Evolutionary conservation across 2,113 vertebrate species (phyloP).

Genomic region (Syngnathus typhle): DNA sequence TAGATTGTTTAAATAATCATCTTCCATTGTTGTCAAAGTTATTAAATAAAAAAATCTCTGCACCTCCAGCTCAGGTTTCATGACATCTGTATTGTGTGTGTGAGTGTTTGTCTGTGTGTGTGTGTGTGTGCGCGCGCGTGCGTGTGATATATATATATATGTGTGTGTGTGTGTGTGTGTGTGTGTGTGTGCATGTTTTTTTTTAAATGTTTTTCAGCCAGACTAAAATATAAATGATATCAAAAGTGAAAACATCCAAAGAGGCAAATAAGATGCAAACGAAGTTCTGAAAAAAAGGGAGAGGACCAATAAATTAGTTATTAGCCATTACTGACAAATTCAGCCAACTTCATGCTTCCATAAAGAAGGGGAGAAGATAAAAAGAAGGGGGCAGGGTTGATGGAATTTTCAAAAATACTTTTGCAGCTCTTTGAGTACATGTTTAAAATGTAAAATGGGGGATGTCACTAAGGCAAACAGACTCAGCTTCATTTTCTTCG

Average conservation of each 20-base stretch:
- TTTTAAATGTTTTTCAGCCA: slow-evolving; percentile 14
- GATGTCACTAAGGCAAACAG: slow-evolving; percentile 10
- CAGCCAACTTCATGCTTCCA: slow-evolving; percentile 46
- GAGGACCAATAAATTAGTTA: slow-evolving; percentile 64
- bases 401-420: slow-evolving; percentile 23
- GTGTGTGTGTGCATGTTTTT: too few relatives aligned
- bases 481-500: slow-evolving; percentile 6
- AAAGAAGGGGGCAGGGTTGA: not conserved
- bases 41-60: too few relatives aligned
- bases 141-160: too few relatives aligned
- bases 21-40: too few relatives aligned
- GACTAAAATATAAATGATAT: slow-evolving; percentile 42
- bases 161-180: too few relatives aligned
- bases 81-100: too few relatives aligned
- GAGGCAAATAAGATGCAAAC: slow-evolving; percentile 58
- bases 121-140: too few relatives aligned
- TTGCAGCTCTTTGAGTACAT: slow-evolving; percentile 44
- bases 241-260: slow-evolving; percentile 58
- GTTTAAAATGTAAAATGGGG: slow-evolving; percentile 39
- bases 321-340: slow-evolving; percentile 66
- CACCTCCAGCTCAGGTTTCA: too few relatives aligned
- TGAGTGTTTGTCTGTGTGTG: too few relatives aligned
- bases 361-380: slow-evolving; percentile 18
- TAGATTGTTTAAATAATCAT: too few relatives aligned
- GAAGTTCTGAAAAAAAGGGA: slow-evolving; percentile 44